Base-by-base conservation (phyloP, 2,113 vertebrate genomes). In the Tyrannus savana region DNA sequence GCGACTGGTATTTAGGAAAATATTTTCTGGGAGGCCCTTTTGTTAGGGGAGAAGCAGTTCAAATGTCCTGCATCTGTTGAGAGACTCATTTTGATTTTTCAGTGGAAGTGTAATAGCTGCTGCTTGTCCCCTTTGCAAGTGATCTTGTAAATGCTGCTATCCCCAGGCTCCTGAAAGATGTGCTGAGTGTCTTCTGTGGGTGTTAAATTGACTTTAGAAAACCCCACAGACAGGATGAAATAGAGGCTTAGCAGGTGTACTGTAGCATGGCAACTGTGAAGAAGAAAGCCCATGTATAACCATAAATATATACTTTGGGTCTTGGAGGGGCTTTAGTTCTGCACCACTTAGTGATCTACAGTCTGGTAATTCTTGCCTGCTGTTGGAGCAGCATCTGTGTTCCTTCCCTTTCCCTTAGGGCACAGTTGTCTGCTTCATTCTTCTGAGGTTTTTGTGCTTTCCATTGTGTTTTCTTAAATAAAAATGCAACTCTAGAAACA, bases 391-490 rank as follows among this genome's bases (percentile, higher is more conserved):
- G 75, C 23, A n/a, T 95, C 71, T 80, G 67, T 94, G 73, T 81
- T 86, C 56, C 49, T 88, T 86, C 68, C 24, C 33, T 90, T 93
- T 87, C 68, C 93, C 89, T 95, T 25, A 69, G 89, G 95, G 93
- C 67, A 79, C n/a, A 71, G 33, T 64, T 91, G 88, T 89, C 53
- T 92, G 28, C 35, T 85, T 94, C 90, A 89, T 94, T 94, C 78
- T 91, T 77, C 72, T 42, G 82, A 91, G 53, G 33, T 62, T 93
- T 96, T 92, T 84, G 14, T 93, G 77, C 80, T 90, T 92, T 71
- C 88, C 81, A 92, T 87, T 96, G 95, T 97, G 93, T 95, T 88
- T 91, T 95, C 56, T 95, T 89, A 88, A 96, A 95, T 88, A 35
- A 94, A 91, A 87, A 84, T 49, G 53, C 62, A 74, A 46, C 88